A percentile compares a stretch with the other conserved stretches of the same genome.
phyloP scores from a whole-genome alignment of 2,797 vertebrate species.

The Numenius phaeopus region DNA sequence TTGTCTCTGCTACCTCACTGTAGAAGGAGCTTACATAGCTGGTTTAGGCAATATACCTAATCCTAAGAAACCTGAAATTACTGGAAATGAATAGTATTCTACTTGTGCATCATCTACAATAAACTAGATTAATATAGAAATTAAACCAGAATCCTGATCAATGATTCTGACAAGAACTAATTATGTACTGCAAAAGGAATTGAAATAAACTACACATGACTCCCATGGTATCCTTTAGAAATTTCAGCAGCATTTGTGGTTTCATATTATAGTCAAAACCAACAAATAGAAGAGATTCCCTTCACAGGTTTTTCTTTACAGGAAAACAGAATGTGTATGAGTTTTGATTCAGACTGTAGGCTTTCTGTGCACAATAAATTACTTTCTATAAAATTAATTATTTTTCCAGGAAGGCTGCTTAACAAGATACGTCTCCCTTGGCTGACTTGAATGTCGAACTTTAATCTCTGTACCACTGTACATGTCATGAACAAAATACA shows the following conservation, averaged over 20 bases:
- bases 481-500: constrained; percentile 27
- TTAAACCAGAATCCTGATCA: neutral
- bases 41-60: neutral
- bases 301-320: neutral
- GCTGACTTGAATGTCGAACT: neutral
- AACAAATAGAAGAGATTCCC: neutral
- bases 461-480: constrained; percentile 24
- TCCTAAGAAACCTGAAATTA: neutral
- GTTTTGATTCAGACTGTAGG: neutral
- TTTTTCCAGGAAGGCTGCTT: neutral
- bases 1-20: neutral
- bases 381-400: neutral
- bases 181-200: neutral
- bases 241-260: neutral
- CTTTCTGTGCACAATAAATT: neutral
- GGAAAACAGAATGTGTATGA: neutral
- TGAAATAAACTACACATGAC: neutral
- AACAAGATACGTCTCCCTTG: neutral
- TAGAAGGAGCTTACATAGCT: neutral
- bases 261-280: neutral
- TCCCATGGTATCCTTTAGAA: neutral
- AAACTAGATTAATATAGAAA: neutral
- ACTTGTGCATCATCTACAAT: neutral
- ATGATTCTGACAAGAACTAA: neutral
- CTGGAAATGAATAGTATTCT: neutral